phyloP scores from a whole-genome alignment of 2,888 invertebrate genomes.

The Bellardia bayeri region DNA sequence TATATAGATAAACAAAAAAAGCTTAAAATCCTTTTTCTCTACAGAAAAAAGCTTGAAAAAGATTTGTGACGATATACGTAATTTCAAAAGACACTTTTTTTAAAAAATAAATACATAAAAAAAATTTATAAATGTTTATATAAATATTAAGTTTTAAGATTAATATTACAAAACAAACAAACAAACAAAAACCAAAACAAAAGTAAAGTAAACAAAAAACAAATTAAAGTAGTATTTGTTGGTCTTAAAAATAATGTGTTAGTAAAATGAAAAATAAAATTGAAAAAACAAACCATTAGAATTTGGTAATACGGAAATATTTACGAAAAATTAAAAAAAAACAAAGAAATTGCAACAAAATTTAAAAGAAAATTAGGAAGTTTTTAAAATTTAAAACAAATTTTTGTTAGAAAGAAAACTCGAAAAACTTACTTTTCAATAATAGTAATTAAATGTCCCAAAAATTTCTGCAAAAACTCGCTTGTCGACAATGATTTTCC shows the following conservation, averaged over 20 bases:
- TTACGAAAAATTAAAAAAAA: constrained; percentile 6
- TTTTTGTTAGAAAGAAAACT: not conserved
- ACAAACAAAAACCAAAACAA: not conserved
- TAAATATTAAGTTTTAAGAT: constrained; percentile 70
- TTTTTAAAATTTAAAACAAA: constrained; percentile 39
- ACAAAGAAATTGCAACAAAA: not conserved
- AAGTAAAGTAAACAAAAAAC: constrained; percentile 7
- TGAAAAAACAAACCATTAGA: constrained; percentile 16
- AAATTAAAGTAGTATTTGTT: constrained; percentile 66
- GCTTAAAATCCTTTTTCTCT: constrained; percentile 16
- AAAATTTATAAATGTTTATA: constrained; percentile 72
- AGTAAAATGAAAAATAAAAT: constrained; percentile 57
- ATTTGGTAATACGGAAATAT: constrained; percentile 1
- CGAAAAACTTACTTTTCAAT: not conserved
- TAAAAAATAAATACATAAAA: constrained; percentile 69
- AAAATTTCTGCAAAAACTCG: not conserved
- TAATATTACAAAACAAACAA: constrained; percentile 34
- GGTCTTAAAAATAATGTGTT: constrained; percentile 65
- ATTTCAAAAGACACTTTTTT: constrained; percentile 76
- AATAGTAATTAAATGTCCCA: too few relatives aligned
- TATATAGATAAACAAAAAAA: constrained; percentile 33
- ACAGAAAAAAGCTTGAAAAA: constrained; percentile 24
- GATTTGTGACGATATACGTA: constrained; percentile 82
- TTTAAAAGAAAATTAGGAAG: not conserved
- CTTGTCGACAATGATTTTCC: too few relatives aligned